These are phyloP conservation scores for Chaenogobius annularis DNA, from an alignment of 2,113 vertebrate species.

Conservation along the genomic window DNA sequence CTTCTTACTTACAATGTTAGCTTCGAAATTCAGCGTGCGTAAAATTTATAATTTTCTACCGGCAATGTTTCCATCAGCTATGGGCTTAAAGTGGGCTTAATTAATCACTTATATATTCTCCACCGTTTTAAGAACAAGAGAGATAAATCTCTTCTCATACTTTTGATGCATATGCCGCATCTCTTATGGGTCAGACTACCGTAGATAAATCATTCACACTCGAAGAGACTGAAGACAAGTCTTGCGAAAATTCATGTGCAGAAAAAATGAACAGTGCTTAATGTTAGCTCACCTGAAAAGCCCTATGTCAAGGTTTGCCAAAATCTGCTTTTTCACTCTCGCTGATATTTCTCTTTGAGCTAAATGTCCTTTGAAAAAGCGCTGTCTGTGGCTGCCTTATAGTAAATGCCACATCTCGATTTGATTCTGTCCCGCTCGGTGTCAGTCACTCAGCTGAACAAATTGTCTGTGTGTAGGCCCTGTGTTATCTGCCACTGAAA, in stretches of 20 bases:
- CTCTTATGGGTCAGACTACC: not conserved
- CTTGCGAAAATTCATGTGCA: not conserved
- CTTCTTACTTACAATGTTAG: too few species aligned
- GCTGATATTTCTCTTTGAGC: slow-evolving; percentile 9
- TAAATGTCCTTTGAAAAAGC: slow-evolving; percentile 20
- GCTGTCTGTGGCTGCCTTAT: slow-evolving; percentile 35
- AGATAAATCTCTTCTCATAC: not conserved
- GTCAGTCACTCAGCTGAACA: slow-evolving; percentile 50
- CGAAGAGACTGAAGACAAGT: not conserved
- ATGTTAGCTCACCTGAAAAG: slow-evolving; percentile 2
- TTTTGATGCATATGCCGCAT: not conserved
- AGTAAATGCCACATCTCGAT: slow-evolving; percentile 50
- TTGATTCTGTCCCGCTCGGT: slow-evolving; percentile 40
- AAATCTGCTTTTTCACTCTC: slow-evolving; percentile 3
- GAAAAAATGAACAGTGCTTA: not conserved
- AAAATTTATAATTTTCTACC: too few species aligned
- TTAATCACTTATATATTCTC: not conserved
- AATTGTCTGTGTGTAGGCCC: slow-evolving; percentile 41
- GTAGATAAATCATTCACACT: not conserved
- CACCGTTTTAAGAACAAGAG: not conserved
- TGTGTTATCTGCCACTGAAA: slow-evolving; percentile 45
- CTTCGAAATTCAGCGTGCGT: too few species aligned
- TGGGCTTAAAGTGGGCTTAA: not conserved
- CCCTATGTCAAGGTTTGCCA: not conserved
- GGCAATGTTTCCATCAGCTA: not conserved